These are phyloP conservation scores for Corapipo altera DNA, from an alignment of 2,113 vertebrate genomes.

Conservation along the genomic window DNA sequence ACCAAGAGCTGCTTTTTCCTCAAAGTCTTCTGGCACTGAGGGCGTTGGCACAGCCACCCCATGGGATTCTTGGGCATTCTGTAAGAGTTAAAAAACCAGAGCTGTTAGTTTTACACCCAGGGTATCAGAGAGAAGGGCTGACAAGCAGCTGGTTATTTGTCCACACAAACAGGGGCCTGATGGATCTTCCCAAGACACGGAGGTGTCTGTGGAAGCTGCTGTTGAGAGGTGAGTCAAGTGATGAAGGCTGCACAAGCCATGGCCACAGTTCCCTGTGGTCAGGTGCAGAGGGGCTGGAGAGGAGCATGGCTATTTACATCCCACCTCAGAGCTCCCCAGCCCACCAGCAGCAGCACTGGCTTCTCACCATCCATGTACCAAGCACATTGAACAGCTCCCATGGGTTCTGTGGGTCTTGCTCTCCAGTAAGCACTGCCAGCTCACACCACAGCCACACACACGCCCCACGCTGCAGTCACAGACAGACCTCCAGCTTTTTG, in stretches of 20 bases:
- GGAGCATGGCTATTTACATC: fast-evolving
- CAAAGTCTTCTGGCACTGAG: constrained; percentile 73
- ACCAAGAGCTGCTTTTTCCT: constrained; percentile 70
- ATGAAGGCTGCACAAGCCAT: not conserved
- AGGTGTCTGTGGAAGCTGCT: not conserved
- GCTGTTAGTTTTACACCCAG: not conserved
- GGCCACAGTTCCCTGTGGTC: not conserved
- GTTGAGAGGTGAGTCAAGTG: fast-evolving
- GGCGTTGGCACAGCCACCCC: constrained; percentile 80
- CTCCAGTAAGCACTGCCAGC: not conserved
- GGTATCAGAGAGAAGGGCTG: not conserved
- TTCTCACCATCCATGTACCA: not conserved
- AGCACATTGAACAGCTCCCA: not conserved
- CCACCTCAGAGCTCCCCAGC: not conserved
- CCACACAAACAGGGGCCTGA: not conserved
- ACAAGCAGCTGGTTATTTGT: not conserved
- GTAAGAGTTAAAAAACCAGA: not conserved
- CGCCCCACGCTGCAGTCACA: not conserved
- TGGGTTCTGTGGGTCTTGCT: fast-evolving
- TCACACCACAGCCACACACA: not conserved
- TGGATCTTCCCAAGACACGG: fast-evolving
- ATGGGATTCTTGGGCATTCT: constrained; percentile 77
- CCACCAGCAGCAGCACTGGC: not conserved
- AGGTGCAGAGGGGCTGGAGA: not conserved
- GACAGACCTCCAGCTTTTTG: not conserved